These are phyloP conservation scores for Aphodius granarius DNA, from an alignment of 2,888 invertebrate species.

Conservation along the genomic window DNA sequence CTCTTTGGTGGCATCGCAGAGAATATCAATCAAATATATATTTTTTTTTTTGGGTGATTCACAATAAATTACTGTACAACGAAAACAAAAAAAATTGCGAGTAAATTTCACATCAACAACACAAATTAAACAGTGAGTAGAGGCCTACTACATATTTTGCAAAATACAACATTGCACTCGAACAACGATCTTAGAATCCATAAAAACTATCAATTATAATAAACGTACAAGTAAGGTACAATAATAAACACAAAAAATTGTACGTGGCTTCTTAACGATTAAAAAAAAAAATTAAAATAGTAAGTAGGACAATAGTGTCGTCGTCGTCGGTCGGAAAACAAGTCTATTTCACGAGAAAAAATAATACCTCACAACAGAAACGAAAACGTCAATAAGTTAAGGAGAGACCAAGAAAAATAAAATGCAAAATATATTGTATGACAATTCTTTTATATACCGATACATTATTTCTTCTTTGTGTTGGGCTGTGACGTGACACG, in stretches of 20 bases:
- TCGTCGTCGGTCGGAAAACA: not conserved
- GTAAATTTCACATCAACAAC: not conserved
- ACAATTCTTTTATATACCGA: constrained; percentile 17
- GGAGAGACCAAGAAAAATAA: constrained; percentile 29
- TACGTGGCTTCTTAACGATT: constrained; percentile 2
- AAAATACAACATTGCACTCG: not conserved
- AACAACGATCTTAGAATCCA: not conserved
- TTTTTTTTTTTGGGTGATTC: not conserved
- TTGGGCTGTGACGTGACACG: constrained; percentile 62
- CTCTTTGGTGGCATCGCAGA: not conserved
- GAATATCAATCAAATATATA: not conserved
- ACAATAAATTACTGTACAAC: not conserved
- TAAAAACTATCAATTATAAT: not conserved
- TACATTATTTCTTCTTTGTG: constrained; percentile 67
- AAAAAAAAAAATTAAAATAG: not conserved
- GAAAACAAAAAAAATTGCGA: not conserved
- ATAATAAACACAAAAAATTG: not conserved
- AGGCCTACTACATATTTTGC: not conserved
- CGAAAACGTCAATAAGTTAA: constrained; percentile 29
- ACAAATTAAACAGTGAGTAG: not conserved
- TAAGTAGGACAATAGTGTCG: not conserved
- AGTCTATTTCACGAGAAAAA: constrained; percentile 16
- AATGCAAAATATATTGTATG: constrained; percentile 30
- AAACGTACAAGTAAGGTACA: constrained; percentile 18
- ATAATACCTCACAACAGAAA: constrained; percentile 31